A percentile compares a stretch with the other conserved stretches of the same genome.
Evolutionary conservation across 2,888 invertebrate species (phyloP).

Genomic region (Pandemis heparana): DNA sequence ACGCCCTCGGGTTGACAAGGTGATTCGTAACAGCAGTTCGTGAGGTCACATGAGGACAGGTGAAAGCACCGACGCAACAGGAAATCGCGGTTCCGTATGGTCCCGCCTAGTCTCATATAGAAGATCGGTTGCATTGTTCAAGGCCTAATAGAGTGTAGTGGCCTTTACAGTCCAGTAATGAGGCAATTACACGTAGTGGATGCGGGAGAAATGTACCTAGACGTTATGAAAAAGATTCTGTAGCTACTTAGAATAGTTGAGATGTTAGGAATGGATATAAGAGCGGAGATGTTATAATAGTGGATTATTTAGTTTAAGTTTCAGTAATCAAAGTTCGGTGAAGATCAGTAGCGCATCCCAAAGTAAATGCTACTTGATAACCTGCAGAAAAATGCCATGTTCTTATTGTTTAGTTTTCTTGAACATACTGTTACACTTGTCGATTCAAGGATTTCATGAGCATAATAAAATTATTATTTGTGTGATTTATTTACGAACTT

Average conservation of each 20-base stretch:
- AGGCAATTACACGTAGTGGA: constrained; percentile 12
- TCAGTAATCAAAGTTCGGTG: no score
- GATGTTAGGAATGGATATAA: neutral
- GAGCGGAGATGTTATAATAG: no score
- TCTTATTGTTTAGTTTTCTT: no score
- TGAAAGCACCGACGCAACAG: constrained; percentile 67
- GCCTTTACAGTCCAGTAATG: constrained; percentile 27
- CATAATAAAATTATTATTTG: no score
- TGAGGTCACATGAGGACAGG: constrained; percentile 70
- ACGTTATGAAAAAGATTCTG: neutral
- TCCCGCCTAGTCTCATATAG: constrained; percentile 20
- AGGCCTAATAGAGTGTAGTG: constrained; percentile 33
- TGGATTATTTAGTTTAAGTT: no score
- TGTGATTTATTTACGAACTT: no score
- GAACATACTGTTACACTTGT: no score
- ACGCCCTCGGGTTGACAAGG: neutral
- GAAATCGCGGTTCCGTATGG: constrained; percentile 40
- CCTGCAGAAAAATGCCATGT: no score
- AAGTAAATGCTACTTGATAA: no score
- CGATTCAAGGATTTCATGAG: no score
- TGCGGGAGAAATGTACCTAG: neutral
- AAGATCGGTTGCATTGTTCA: constrained; percentile 35
- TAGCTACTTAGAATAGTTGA: neutral
- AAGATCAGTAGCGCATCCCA: no score
- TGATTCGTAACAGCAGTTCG: constrained; percentile 62